A percentile compares a stretch with the other conserved stretches of the same genome.
These are phyloP conservation scores for Enteromius trimaculatus DNA, from an alignment of 2,797 vertebrate species.

Conservation along the genomic window DNA sequence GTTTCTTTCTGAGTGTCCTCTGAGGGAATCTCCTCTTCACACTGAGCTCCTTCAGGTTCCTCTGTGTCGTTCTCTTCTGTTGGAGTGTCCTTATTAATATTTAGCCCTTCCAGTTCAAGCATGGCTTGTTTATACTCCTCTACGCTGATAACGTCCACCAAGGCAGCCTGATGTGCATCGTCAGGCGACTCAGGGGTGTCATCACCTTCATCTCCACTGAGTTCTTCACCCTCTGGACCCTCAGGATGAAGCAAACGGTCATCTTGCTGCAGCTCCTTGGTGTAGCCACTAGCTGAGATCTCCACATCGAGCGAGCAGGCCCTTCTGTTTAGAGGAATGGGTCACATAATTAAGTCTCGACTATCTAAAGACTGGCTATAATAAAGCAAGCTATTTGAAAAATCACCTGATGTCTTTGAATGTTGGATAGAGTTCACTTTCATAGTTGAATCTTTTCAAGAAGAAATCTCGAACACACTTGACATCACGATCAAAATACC, in stretches of 20 bases:
- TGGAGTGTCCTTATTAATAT: slow-evolving; percentile 61
- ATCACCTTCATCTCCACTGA: slow-evolving; percentile 61
- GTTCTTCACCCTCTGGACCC: slow-evolving; percentile 74
- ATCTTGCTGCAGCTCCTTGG: slow-evolving; percentile 87
- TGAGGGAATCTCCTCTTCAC: slow-evolving; percentile 10
- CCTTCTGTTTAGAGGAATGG: slow-evolving; percentile 72
- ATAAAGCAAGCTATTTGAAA: slow-evolving; percentile 10
- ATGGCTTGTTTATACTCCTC: slow-evolving; percentile 79
- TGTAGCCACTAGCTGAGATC: slow-evolving; percentile 91
- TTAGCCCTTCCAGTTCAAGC: slow-evolving; percentile 78
- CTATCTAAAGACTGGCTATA: neutral
- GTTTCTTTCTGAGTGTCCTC: slow-evolving; percentile 3
- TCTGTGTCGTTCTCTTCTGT: neutral
- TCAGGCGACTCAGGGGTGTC: slow-evolving; percentile 37
- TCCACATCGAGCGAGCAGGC: slow-evolving; percentile 87
- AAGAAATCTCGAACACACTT: slow-evolving; percentile 95
- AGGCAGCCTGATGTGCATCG: slow-evolving; percentile 46
- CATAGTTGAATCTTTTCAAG: slow-evolving; percentile 86
- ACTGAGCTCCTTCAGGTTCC: slow-evolving; percentile 43
- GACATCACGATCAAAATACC: slow-evolving; percentile 98
- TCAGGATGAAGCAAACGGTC: slow-evolving; percentile 80
- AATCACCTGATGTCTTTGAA: slow-evolving; percentile 91
- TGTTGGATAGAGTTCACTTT: slow-evolving; percentile 92
- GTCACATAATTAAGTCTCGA: neutral
- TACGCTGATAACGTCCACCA: slow-evolving; percentile 70